Base-by-base conservation (phyloP, 1,140 invertebrate genomes). In the Phymastichus coffea region DNA sequence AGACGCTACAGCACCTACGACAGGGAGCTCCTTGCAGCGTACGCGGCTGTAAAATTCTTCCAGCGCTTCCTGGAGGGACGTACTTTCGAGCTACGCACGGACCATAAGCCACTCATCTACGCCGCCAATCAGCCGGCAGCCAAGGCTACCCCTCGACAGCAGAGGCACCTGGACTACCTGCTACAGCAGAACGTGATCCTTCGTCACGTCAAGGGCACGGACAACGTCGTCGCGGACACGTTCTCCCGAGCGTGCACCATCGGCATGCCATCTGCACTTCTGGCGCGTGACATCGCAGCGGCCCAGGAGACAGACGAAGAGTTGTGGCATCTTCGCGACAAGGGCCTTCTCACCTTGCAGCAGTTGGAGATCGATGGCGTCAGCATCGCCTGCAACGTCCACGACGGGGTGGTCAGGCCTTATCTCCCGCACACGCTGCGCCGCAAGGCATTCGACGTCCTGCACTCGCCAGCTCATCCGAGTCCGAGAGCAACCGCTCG, bases 401-500 rank as follows among this genome's bases (percentile, higher is more conserved):
- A 14, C 6, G 33, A 35, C n/a, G 33, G 33, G 8, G n/a, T 8
- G n/a, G 33, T 35, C n/a, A 35, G n/a, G 33, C 33, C 33, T 9
- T 35, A 35, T 35, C 33, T 35, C 33, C 33, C 33, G n/a, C 8
- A 9, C n/a, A n/a, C n/a, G n/a, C n/a, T n/a, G n/a, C n/a, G n/a
- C n/a, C n/a, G n/a, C n/a, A n/a, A n/a, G n/a, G n/a, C n/a, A n/a
- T n/a, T n/a, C n/a, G n/a, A n/a, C n/a, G n/a, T n/a, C n/a, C n/a
- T n/a, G n/a, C n/a, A 62, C 38, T 8, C 30, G 9, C 30, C 44
- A 3, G 19, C 57, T 12, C 67, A 68, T 46, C 67, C 60, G n/a
- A n/a, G n/a, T n/a, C n/a, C n/a, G 9, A 40, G 37, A 40, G 37
- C 37, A 4, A 40, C 37, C 4, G 37, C n/a, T 4, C 8, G 37